These are phyloP conservation scores for Acyrthosiphon pisum DNA, from an alignment of 1,140 invertebrate genomes.

Conservation along the genomic window DNA sequence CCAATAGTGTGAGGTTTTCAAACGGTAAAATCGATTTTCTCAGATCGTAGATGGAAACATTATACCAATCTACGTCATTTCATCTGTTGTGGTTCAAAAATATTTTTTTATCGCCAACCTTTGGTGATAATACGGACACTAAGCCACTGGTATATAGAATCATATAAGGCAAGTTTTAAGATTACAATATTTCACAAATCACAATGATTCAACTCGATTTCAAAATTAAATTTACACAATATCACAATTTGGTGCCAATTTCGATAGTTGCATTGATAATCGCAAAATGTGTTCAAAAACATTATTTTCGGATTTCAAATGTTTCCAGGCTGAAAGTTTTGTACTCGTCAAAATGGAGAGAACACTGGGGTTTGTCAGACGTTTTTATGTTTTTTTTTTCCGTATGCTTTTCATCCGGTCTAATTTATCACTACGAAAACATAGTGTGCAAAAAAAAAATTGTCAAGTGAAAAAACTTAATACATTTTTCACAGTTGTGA, in stretches of 20 bases:
- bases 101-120: not conserved
- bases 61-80: not conserved
- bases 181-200: not conserved
- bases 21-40: not conserved
- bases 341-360: not conserved
- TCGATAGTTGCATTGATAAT: not conserved
- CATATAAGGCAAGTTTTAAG: not conserved
- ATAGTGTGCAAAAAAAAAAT: not conserved
- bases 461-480: slow-evolving; percentile 12
- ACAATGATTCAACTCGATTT: not conserved
- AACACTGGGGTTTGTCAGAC: not conserved
- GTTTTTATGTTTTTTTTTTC: not conserved
- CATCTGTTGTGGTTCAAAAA: not conserved
- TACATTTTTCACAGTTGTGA: not conserved
- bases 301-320: not conserved
- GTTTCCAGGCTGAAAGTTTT: not conserved
- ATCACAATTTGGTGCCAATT: not conserved
- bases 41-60: not conserved
- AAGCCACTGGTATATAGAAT: not conserved
- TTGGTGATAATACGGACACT: not conserved
- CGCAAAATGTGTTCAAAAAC: not conserved
- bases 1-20: not conserved
- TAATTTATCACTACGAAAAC: not conserved
- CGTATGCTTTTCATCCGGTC: not conserved
- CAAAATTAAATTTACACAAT: not conserved